phyloP scores from a whole-genome alignment of 2,113 vertebrate genomes.

The Anguilla rostrata region DNA sequence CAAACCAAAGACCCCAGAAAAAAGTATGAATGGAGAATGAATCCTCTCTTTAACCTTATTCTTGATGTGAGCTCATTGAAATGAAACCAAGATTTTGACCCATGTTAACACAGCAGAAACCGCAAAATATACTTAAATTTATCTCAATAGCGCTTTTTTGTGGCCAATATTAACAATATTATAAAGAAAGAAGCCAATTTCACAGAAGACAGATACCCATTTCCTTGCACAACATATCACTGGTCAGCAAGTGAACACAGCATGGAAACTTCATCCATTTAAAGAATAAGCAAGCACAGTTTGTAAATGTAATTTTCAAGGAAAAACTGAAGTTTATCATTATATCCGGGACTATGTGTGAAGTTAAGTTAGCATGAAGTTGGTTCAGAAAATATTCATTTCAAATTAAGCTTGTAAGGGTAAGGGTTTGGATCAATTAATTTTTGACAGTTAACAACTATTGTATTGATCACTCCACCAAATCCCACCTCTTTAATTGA shows the following conservation, averaged over 20 bases:
- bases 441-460: no score
- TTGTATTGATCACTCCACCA: no score
- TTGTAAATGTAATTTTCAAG: background rate
- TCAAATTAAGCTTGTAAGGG: background rate
- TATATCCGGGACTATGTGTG: background rate
- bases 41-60: background rate
- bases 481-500: no score
- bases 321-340: background rate
- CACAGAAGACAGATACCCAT: background rate
- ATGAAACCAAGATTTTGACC: background rate
- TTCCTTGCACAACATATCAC: background rate
- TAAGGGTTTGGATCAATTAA: background rate
- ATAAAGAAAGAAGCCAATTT: background rate
- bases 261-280: background rate
- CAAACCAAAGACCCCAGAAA: background rate
- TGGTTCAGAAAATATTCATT: no score
- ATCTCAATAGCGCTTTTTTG: background rate
- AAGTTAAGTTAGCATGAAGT: background rate
- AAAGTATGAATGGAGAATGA: background rate
- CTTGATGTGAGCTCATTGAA: constrained; percentile 12
- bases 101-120: background rate
- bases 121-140: background rate
- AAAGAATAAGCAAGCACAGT: background rate
- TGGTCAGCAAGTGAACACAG: background rate
- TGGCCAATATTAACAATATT: background rate